These are phyloP conservation scores for Oplegnathus fasciatus DNA, from an alignment of 2,113 vertebrate species.

Conservation along the genomic window DNA sequence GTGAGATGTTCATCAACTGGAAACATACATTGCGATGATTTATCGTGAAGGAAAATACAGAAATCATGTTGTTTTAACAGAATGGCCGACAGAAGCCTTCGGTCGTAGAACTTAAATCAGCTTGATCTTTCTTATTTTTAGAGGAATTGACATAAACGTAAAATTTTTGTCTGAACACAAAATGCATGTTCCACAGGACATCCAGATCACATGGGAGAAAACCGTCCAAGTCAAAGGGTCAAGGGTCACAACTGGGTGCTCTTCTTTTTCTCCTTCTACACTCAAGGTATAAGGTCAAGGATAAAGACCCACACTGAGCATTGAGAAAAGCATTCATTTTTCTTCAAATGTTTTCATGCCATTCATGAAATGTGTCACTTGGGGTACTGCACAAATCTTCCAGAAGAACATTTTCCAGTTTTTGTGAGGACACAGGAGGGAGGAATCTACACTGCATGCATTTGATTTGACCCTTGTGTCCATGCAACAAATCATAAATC, in stretches of 20 bases:
- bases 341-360: background rate
- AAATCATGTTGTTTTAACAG: conserved; percentile 17
- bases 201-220: background rate
- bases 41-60: conserved; percentile 15
- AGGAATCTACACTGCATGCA: background rate
- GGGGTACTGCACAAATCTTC: background rate
- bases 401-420: background rate
- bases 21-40: conserved; percentile 13
- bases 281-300: background rate
- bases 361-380: background rate
- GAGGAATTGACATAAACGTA: background rate
- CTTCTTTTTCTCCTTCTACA: background rate
- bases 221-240: background rate
- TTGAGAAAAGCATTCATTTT: background rate
- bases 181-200: background rate
- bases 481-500: background rate
- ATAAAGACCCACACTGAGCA: background rate
- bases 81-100: background rate
- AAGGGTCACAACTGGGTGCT: background rate
- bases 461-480: background rate
- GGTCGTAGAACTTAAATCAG: background rate
- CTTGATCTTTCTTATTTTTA: background rate
- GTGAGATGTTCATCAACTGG: background rate
- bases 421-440: too few species aligned
- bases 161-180: background rate